Evolutionary conservation across 2,888 invertebrate genomes (phyloP).

Genomic region (Girardia tigrina): DNA sequence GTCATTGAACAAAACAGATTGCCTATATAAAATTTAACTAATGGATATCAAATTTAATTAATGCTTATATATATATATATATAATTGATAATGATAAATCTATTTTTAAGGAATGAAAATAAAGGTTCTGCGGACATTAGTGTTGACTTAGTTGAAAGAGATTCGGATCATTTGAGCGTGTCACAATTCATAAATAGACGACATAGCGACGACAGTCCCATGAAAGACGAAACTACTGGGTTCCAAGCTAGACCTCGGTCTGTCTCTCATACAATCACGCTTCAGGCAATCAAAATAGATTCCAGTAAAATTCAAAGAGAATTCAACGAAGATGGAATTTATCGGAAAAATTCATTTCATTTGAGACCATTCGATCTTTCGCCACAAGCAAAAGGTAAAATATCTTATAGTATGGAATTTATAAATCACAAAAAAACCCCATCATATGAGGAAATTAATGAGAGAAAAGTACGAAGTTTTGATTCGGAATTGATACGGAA

Average conservation of each 20-base stretch:
- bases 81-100: no score
- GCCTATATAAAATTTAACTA: no score
- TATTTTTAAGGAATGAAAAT: not conserved
- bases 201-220: constrained; percentile 13
- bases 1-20: no score
- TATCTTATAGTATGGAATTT: constrained; percentile 24
- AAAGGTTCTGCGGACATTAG: not conserved
- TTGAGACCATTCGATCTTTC: not conserved
- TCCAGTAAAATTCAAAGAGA: not conserved
- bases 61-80: no score
- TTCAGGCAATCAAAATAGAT: not conserved
- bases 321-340: not conserved
- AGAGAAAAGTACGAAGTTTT: constrained; percentile 21
- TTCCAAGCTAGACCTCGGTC: not conserved
- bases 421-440: not conserved
- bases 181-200: not conserved
- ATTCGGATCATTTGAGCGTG: not conserved
- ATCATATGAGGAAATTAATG: not conserved
- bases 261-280: not conserved
- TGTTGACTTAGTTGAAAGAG: not conserved
- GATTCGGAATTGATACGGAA: not conserved
- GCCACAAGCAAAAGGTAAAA: not conserved
- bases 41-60: no score
- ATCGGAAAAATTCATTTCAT: not conserved
- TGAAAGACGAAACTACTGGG: not conserved